Evolutionary conservation across 2,797 vertebrate genomes (phyloP), one percentile per base, ranked within the genome.

Genomic region (Somateria mollissima): DNA sequence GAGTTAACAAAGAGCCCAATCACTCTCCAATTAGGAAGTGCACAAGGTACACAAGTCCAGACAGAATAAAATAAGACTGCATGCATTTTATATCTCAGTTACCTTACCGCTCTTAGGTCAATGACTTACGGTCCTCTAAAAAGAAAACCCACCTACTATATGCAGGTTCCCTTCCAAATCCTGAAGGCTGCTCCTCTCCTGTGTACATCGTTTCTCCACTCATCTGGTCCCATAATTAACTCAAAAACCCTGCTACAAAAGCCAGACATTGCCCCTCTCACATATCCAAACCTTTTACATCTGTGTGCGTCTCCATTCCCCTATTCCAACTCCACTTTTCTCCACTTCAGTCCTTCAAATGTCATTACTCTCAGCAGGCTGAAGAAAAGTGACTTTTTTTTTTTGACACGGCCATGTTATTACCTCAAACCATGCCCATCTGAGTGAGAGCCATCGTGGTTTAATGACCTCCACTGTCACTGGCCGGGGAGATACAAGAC

Each of bases 401-500:
- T 45, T 71, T 91, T 91, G 88, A 54, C 32, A 43, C 22, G 58
- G 71, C 10, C 70, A 28, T 5, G 25, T 64, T 78, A 82, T 41
- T 65, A 84, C 74, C 61, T 79, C 69, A 47, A 89, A 92, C 77
- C 71, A 82, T 57, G 84, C 83, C 71, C 80, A 73, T 45, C 24
- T 78, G 39, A 89, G 61, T 57, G 70, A 86, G 53, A 25, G 65
- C 56, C 7, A 34, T 57, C 60, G 20, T n/a, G n/a, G 77, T 74
- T 61, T 94, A 82, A 71, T 64, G 84, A 87, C 83, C 92, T 93
- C 67, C 72, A 53, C 39, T 71, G 71, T 90, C 84, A 77, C 86
- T 65, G 83, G 77, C 76, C 74, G 36, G 88, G 39, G n/a, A 90
- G 71, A 87, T 6, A 58, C 43, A 92, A 49, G 78, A 8, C 56